Base-by-base conservation (phyloP, 2,888 invertebrate genomes). In the Epicampocera succincta region DNA sequence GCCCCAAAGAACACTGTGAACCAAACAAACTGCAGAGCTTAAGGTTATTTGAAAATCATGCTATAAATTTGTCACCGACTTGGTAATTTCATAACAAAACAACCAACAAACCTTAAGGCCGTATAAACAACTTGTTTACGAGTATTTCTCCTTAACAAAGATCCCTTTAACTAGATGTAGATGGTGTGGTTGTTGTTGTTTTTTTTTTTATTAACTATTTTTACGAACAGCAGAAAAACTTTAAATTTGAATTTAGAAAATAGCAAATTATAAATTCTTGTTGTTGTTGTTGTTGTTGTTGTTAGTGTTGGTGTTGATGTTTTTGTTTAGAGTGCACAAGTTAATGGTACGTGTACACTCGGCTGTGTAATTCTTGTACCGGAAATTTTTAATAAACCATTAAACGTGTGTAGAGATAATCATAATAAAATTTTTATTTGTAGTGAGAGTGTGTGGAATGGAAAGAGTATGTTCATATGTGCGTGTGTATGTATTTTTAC, bases 321-420 rank as follows among this genome's bases (percentile, higher is more conserved):
- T 29, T 3, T 29, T 33, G 33, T 33, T 33, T 33, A 48, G 58
- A 58, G 58, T 60, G 21, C 12, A 33, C 5, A 52, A 54, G 52
- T 63, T 63, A 73, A 63, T 63, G n/a, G 44, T 11, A 44, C 17
- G 19, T 65, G 48, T 17, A 44, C n/a, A n/a, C n/a, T 21, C 13
- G 8, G 44, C 13, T 74, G 52, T 65, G 48, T 42, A 68, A 76
- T 72, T 81, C 38, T 56, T 81, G 68, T 77, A 73, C 73, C 81
- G 81, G 81, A 81, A 81, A 69, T 77, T 81, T 74, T 73, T 77
- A 81, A 81, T 81, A 77, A 81, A 74, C 65, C 77, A 81, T 81
- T 74, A 46, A 81, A 77, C 25, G 66, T 72, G 66, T 72, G 80
- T 46, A 61, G 66, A 66, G 75, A 75, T 61, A 61, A 68, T 63